Percentiles rank a stretch among this genome's conserved stretches.
Conservation (phyloP, 1,140 invertebrate genomes). For the Panulirus ornatus region DNA sequence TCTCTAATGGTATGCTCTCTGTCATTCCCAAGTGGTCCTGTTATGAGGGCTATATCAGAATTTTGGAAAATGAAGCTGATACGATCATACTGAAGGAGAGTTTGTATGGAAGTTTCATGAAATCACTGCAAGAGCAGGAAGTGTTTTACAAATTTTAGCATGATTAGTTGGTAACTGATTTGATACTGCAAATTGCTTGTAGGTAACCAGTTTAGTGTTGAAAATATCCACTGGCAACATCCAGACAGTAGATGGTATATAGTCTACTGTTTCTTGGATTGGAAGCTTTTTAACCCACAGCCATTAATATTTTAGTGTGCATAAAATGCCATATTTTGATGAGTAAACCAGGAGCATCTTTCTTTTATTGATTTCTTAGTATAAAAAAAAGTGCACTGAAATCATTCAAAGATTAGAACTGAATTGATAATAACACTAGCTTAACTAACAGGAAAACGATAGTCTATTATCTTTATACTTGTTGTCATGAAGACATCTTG, state of each 20-base stretch:
- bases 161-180: neutral
- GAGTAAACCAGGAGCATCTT: neutral
- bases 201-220: neutral
- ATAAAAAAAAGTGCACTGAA: neutral
- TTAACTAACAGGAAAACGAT: neutral
- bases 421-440: neutral
- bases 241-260: constrained; percentile 48
- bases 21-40: neutral
- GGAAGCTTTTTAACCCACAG: constrained; percentile 3
- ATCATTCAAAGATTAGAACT: constrained; percentile 9
- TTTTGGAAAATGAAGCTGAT: too few relatives aligned
- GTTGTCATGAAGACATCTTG: neutral
- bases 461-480: neutral
- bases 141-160: neutral
- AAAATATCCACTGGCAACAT: constrained; percentile 30
- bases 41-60: neutral
- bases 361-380: constrained; percentile 17
- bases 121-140: neutral
- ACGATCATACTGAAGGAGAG: neutral
- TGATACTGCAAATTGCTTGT: constrained; percentile 17
- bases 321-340: neutral
- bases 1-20: constrained; percentile 4
- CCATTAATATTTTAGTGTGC: neutral
- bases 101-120: neutral
- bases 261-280: constrained; percentile 47